Conservation (phyloP, 2,113 vertebrate species). For the Pachycephala philippinensis region DNA sequence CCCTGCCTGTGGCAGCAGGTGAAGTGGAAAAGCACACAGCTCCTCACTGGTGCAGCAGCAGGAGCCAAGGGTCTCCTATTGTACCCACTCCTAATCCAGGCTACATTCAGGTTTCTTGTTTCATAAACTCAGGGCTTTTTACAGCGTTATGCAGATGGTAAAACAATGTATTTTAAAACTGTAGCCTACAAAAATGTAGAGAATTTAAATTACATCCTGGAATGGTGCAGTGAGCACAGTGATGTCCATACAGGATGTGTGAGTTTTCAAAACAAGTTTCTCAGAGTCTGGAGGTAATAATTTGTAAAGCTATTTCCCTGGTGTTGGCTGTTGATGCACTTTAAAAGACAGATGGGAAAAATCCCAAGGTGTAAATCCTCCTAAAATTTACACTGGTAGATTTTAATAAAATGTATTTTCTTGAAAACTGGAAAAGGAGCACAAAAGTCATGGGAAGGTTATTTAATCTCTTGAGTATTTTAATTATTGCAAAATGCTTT, state of each 20-base stretch:
- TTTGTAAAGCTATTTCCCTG: conserved; percentile 47
- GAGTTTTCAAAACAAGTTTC: conserved; percentile 37
- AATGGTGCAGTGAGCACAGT: conserved; percentile 33
- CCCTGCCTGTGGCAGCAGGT: not conserved
- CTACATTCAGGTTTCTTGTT: conserved; percentile 1
- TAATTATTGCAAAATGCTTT: conserved; percentile 27
- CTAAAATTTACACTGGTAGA: conserved; percentile 42
- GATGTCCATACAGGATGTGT: conserved; percentile 32
- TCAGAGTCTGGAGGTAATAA: conserved; percentile 59
- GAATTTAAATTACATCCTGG: conserved; percentile 63
- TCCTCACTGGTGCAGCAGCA: not conserved
- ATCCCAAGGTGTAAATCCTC: conserved; percentile 52
- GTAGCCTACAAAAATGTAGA: conserved; percentile 47
- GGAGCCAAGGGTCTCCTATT: not conserved
- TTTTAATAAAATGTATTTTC: conserved; percentile 18
- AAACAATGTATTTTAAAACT: conserved; percentile 43
- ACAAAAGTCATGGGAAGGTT: conserved; percentile 16
- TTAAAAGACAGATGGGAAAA: conserved; percentile 57
- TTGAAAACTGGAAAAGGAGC: conserved; percentile 4
- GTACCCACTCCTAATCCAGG: conserved; percentile 9
- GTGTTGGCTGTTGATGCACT: conserved; percentile 5
- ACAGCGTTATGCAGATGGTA: conserved; percentile 28
- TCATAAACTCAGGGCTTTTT: conserved; percentile 27
- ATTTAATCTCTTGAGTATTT: conserved; percentile 12
- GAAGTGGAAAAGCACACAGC: not conserved